phyloP scores from a whole-genome alignment of 2,888 invertebrate species.

The Polietes domitor region DNA sequence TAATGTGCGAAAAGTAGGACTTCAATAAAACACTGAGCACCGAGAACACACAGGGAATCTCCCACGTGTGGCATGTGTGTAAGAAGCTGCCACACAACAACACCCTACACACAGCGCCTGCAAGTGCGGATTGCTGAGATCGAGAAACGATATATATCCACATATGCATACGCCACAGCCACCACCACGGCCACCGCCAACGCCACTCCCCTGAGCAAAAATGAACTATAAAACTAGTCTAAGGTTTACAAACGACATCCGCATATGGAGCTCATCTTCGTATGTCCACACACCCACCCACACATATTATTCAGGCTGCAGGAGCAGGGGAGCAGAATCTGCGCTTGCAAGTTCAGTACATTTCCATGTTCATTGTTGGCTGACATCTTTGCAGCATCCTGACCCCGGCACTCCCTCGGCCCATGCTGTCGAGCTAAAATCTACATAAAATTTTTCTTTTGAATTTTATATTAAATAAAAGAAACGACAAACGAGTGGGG shows the following conservation, averaged over 20 bases:
- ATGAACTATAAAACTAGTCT: constrained; percentile 16
- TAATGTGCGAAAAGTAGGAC: background rate
- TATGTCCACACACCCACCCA: background rate
- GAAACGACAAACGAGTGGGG: constrained; percentile 9
- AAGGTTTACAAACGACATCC: constrained; percentile 14
- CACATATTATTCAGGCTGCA: background rate
- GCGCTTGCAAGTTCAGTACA: background rate
- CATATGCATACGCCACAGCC: background rate
- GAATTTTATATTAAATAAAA: constrained; percentile 29
- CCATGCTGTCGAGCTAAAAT: background rate
- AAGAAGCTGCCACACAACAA: background rate
- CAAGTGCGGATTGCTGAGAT: background rate
- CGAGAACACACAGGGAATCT: background rate
- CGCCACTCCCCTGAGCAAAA: background rate
- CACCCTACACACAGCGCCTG: background rate
- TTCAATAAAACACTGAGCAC: constrained; percentile 15
- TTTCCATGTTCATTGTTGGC: constrained; percentile 18
- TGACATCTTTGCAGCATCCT: background rate
- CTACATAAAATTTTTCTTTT: constrained; percentile 24
- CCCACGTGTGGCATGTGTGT: background rate
- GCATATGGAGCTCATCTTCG: constrained; percentile 6
- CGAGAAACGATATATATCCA: background rate
- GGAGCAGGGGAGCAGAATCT: background rate
- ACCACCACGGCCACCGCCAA: background rate
- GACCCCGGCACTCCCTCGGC: background rate